Evolutionary conservation across 2,113 vertebrate genomes (phyloP).

Genomic region (Stigmatopora nigra): DNA sequence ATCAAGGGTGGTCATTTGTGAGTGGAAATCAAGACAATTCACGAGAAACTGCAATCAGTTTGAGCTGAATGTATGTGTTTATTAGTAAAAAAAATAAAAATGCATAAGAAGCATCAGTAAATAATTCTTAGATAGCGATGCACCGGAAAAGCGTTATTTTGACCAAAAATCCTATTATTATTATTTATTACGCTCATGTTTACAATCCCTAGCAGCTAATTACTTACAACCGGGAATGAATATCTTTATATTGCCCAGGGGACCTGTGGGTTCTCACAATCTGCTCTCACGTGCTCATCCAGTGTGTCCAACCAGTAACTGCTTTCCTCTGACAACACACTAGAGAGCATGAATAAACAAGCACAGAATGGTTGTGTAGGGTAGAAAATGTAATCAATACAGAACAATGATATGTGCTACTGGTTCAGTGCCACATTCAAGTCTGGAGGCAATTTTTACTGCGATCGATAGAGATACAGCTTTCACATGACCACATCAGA

Average conservation of each 20-base stretch:
- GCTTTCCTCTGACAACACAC: slow-evolving; percentile 45
- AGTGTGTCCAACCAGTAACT: slow-evolving; percentile 29
- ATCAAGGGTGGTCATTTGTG: not conserved
- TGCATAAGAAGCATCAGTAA: not conserved
- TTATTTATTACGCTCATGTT: not conserved
- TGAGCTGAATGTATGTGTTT: not conserved
- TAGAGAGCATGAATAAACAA: slow-evolving; percentile 45
- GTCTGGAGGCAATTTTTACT: slow-evolving; percentile 38
- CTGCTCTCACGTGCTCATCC: slow-evolving; percentile 29
- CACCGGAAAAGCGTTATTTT: not conserved
- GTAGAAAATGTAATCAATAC: slow-evolving; percentile 37
- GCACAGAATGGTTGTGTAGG: slow-evolving; percentile 34
- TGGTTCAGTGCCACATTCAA: slow-evolving; percentile 34
- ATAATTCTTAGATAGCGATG: not conserved
- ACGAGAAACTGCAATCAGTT: slow-evolving; percentile 9
- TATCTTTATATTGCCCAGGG: slow-evolving; percentile 26
- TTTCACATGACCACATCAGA: slow-evolving; percentile 7
- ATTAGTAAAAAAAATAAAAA: not conserved
- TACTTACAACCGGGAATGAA: slow-evolving; percentile 23
- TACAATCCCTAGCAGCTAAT: slow-evolving; percentile 13
- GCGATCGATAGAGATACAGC: slow-evolving; percentile 28
- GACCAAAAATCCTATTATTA: not conserved
- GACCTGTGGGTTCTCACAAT: slow-evolving; percentile 14
- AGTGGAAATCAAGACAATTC: slow-evolving; percentile 6
- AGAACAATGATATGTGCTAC: slow-evolving; percentile 27